Evolutionary conservation across 2,888 invertebrate species (phyloP).

Genomic region (Resseliella maxima): DNA sequence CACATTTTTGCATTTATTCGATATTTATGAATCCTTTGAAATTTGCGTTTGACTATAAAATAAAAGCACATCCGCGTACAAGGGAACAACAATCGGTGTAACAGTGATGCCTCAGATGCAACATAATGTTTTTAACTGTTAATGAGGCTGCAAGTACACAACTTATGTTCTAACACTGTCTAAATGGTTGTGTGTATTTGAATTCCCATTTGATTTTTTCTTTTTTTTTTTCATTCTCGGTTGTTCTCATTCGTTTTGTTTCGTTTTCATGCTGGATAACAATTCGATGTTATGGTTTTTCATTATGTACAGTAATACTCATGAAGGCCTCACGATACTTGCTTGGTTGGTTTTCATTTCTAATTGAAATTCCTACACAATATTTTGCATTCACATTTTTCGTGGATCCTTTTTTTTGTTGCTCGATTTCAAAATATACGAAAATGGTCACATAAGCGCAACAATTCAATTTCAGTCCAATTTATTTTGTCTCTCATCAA

Average conservation of each 20-base stretch:
- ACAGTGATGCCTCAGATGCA: background rate
- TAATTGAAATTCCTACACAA: conserved; percentile 35
- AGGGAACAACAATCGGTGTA: background rate
- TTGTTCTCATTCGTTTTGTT: too few species aligned
- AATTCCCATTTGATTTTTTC: background rate
- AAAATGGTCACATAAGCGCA: background rate
- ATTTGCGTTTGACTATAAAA: background rate
- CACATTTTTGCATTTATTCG: background rate
- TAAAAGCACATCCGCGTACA: background rate
- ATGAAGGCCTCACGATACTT: background rate
- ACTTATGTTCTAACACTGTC: background rate
- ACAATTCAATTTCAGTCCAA: background rate
- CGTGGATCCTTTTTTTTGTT: background rate
- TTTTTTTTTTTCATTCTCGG: too few species aligned
- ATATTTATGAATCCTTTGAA: conserved; percentile 35
- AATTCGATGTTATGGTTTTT: background rate
- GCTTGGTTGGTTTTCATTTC: background rate
- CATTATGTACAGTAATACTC: background rate
- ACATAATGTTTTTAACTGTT: background rate
- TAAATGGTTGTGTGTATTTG: background rate
- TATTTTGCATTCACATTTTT: background rate
- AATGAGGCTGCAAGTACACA: background rate
- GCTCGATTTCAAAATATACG: background rate
- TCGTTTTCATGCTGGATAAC: background rate
- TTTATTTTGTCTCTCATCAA: background rate